Evolutionary conservation across 2,113 vertebrate species (phyloP), one percentile per base, ranked within the genome.

Genomic region (Actinemys pallida): DNA sequence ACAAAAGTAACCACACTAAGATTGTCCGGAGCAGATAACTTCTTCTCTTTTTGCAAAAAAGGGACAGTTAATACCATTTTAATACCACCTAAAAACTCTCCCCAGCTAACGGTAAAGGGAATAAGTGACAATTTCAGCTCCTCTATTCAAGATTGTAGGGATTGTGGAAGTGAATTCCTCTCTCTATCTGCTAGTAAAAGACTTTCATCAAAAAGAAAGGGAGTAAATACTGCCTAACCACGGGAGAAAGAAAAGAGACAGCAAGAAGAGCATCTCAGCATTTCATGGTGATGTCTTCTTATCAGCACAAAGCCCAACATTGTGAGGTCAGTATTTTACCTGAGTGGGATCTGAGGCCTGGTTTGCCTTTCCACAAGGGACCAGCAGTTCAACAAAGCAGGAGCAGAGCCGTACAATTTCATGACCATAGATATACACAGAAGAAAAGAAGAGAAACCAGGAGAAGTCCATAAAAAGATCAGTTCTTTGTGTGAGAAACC

Each of bases 281-380:
- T 90, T 6, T 69, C 0, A 79, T 27, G 42, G 39, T 96, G 95
- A 96, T 96, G 95, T 96, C 96, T 96, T 29, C 45, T 88, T 83
- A 35, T 86, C 12, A 96, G 94, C 87, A 97, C 96, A 97, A 90
- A 97, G 96, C 86, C 90, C 65, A 1, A 0, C 89, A 87, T 93
- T 97, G 97, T 95, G 92, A 81, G 95, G 94, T 90, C 96, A 95
- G 2, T 1, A 1, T 95, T 78, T 17, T 79, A 90, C 93, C 83
- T 96, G 93, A 17, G 0, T 4, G 91, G 92, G 83, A 69, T 88
- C 81, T 29, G 94, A 85, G 93, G 79, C 93, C 83, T 3, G 20
- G 95, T 52, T 72, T 93, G 16, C n/a, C 83, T 88, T 91, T 89
- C 93, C 62, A 2, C 4, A 2, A 4, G 62, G 86, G 57, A 86